phyloP scores from a whole-genome alignment of 1,140 invertebrate genomes.

The Cecropterus lyciades region DNA sequence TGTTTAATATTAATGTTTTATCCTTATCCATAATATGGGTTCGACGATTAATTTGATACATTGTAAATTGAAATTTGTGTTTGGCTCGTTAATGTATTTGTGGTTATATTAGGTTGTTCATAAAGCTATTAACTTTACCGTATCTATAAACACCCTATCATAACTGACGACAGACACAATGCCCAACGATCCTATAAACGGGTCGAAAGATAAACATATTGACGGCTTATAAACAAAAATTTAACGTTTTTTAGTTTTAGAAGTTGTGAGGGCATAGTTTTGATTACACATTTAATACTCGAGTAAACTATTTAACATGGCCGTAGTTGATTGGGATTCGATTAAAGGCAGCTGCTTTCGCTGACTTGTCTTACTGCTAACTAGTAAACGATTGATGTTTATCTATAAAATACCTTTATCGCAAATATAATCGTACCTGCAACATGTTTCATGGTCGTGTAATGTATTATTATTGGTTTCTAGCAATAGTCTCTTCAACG shows the following conservation, averaged over 20 bases:
- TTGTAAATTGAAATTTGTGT: conserved; percentile 4
- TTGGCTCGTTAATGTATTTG: no score
- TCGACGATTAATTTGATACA: conserved; percentile 9
- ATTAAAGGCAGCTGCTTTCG: conserved; percentile 68
- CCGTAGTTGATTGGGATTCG: conserved; percentile 73
- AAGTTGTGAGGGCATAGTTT: conserved; percentile 59
- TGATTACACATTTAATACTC: conserved; percentile 74
- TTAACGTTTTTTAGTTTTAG: conserved; percentile 58
- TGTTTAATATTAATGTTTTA: conserved; percentile 23
- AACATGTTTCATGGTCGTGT: no score
- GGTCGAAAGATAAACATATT: conserved; percentile 27
- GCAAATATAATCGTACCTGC: no score
- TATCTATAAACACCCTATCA: conserved; percentile 8
- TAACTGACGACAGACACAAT: conserved; percentile 22
- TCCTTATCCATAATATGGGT: conserved; percentile 22
- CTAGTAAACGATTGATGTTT: background rate
- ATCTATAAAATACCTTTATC: no score
- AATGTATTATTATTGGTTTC: no score
- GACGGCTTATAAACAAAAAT: conserved; percentile 49
- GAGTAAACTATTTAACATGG: conserved; percentile 70
- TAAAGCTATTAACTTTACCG: conserved; percentile 5
- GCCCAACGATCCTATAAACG: conserved; percentile 10
- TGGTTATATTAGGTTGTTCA: background rate
- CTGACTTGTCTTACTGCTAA: conserved; percentile 37
- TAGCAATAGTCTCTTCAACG: no score